Percentiles rank a stretch among this genome's conserved stretches.
phyloP scores from a whole-genome alignment of 2,113 vertebrate genomes.

The Lepisosteus oculatus region DNA sequence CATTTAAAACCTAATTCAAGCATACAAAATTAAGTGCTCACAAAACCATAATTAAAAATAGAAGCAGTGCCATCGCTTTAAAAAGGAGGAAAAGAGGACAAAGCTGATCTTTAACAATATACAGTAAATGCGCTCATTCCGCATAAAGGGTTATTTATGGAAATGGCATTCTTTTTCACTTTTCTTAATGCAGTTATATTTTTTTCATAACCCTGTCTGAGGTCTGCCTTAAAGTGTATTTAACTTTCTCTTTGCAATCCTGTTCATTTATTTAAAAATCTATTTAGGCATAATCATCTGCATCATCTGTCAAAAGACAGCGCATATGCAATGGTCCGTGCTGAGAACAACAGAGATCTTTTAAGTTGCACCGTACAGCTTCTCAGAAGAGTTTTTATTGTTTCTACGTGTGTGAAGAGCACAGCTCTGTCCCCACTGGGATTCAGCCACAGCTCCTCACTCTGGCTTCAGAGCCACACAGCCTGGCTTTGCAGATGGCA shows the following conservation, averaged over 20 bases:
- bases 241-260: constrained; percentile 13
- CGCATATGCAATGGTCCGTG: background rate
- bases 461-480: too few relatives aligned
- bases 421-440: too few relatives aligned
- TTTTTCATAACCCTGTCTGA: constrained; percentile 23
- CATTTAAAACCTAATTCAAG: constrained; percentile 21
- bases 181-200: constrained; percentile 23
- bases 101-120: constrained; percentile 33
- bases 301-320: constrained; percentile 10
- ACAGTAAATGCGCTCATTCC: constrained; percentile 12
- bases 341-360: too few relatives aligned
- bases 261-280: constrained; percentile 31
- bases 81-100: constrained; percentile 16
- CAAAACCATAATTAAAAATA: constrained; percentile 33
- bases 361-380: too few relatives aligned
- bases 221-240: constrained; percentile 7
- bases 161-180: constrained; percentile 5
- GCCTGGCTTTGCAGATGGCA: too few relatives aligned
- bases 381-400: too few relatives aligned
- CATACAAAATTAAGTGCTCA: constrained; percentile 21
- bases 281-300: constrained; percentile 17
- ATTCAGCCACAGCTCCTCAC: too few relatives aligned
- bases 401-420: too few relatives aligned
- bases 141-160: constrained; percentile 19
- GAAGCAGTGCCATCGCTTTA: constrained; percentile 7